Evolutionary conservation across 2,113 vertebrate species (phyloP), one percentile per base, ranked within the genome.

Genomic region (Gallinago paraguaiae): DNA sequence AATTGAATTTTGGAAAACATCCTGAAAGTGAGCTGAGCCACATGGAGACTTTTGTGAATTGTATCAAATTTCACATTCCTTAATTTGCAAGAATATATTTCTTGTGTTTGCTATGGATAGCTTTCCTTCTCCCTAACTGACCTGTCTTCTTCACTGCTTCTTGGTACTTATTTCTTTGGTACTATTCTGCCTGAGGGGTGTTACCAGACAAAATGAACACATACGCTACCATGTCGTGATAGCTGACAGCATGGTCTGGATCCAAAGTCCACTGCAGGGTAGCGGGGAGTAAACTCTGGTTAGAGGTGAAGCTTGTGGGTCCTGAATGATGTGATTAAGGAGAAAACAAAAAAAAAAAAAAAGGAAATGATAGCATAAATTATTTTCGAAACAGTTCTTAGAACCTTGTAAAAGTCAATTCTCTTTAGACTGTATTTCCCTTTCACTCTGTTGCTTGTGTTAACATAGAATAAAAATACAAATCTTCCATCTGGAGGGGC

Each of bases 151-250:
- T 85, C 18, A 31, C 12, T 74, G 27, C n/a, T 24, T 39, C 48
- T 61, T 61, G 18, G 5, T 74, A 35, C 33, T 3, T 70, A 65
- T 83, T 89, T 54, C 37, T 50, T 43, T 43, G 46, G 10, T 74
- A 22, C 22, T 48, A 30, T 25, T 89, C 41, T 54, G 27, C 37
- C 23, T 23, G 64, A 30, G 16, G 11, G 17, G 2, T 69, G 7
- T 65, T 85, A 39, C 15, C 18, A 20, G 46, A 13, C 22, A 67
- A 78, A 89, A 72, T 33, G 33, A 82, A 43, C 45, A 22, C 35
- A 11, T 20, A 39, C 13, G 17, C 31, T 10, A 18, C 31, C 27
- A 7, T 7, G 10, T 41, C 2, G 0, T 35, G n/a, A 18, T 5
- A 65, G 30, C 25, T 57, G 57, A 33, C 27, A 67, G 13, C 37